Percentiles rank a stretch among this genome's conserved stretches.
These are phyloP conservation scores for Gobius niger DNA, from an alignment of 2,113 vertebrate genomes.

Conservation along the genomic window DNA sequence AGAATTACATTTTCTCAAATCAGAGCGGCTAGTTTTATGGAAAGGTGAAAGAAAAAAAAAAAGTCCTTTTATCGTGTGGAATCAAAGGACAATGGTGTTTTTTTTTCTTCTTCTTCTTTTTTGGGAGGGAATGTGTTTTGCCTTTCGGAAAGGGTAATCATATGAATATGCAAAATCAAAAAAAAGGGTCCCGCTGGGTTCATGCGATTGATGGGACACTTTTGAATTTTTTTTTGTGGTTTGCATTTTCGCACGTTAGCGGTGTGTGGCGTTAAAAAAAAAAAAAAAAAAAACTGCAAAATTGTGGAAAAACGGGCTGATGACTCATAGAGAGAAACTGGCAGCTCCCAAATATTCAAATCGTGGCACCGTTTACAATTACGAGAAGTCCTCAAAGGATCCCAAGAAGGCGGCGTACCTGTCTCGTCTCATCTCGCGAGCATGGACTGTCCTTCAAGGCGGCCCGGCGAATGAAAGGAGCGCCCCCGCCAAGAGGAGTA, in stretches of 20 bases:
- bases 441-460: constrained; percentile 40
- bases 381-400: constrained; percentile 1
- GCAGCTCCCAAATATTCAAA: constrained; percentile 1
- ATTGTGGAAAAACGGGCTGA: no score
- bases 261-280: neutral
- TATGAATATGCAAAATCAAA: constrained; percentile 70
- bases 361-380: constrained; percentile 14
- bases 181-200: constrained; percentile 48
- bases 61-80: constrained; percentile 57
- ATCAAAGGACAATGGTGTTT: constrained; percentile 70
- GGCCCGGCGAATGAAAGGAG: constrained; percentile 35
- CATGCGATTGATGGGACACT: constrained; percentile 49
- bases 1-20: constrained; percentile 78
- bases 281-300: neutral
- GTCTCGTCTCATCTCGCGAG: constrained; percentile 15
- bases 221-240: constrained; percentile 32
- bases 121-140: constrained; percentile 30
- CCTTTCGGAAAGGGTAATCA: constrained; percentile 53
- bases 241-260: constrained; percentile 52
- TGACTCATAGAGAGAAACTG: neutral
- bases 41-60: constrained; percentile 64
- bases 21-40: constrained; percentile 66
- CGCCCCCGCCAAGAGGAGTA: constrained; percentile 24
- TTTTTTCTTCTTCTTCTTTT: neutral
- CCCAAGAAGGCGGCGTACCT: neutral